Base-by-base conservation (phyloP, 2,888 invertebrate genomes). In the Apamea crenata region DNA sequence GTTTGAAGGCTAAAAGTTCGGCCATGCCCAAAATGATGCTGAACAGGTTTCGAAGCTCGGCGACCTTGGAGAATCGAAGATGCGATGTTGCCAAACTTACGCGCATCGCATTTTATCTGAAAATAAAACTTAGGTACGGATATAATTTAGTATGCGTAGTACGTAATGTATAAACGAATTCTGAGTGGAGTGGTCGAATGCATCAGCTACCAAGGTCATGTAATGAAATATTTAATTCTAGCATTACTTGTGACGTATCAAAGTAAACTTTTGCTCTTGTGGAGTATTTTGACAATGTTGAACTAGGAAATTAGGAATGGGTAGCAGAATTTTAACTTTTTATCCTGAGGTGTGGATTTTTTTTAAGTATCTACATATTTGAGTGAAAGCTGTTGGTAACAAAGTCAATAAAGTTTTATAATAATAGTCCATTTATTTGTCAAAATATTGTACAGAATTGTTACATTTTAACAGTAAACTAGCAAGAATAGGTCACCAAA, bases 51-150 rank as follows among this genome's bases (percentile, higher is more conserved):
- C 25, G 29, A 66, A 78, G 47, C 87, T 67, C 74, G 84, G 14
- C n/a, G 12, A 75, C 84, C 84, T 84, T 87, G 87, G 47, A 69
- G 16, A 21, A 72, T 61, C 61, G 69, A 74, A 59, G 84, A 87
- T 32, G 84, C 87, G 84, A 25, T 21, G 84, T 87, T 84, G 84
- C 87, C 87, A 84, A 69, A 75, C 84, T 75, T 78, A 56, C 59
- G 36, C 18, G 16, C 61, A 47, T n/a, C n/a, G n/a, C n/a, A 61
- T 67, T 67, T 65, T 59, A n/a, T 29, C 10, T 25, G 5, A 83
- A 63, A 82, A 86, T 83, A 82, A 86, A 71, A 40, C 66, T 53
- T 32, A 25, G n/a, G 5, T n/a, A 16, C 53, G n/a, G 44, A 79
- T 53, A 65, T 32, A 56, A 70, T 86, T 47, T 75, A 72, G 71